phyloP scores from a whole-genome alignment of 2,113 vertebrate species.

The Tachysurus vachellii region DNA sequence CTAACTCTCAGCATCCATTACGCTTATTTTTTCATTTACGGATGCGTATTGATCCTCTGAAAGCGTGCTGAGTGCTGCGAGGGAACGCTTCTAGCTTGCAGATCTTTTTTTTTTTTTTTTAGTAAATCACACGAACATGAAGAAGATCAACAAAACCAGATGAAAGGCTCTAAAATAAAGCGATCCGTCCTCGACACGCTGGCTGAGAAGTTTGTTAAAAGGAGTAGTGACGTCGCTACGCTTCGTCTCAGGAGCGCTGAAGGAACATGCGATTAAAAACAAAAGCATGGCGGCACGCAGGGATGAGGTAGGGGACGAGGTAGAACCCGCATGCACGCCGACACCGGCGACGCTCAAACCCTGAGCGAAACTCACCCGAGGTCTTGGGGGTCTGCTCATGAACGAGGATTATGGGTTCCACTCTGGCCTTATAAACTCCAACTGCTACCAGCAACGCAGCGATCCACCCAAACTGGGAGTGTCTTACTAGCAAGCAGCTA shows the following conservation, averaged over 20 bases:
- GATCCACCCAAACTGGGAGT: constrained; percentile 84
- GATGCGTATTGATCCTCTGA: constrained; percentile 44
- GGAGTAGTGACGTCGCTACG: background rate
- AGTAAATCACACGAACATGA: background rate
- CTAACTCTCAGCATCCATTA: background rate
- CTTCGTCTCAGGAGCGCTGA: background rate
- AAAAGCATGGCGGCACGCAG: constrained; percentile 21
- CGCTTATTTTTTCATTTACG: constrained; percentile 1
- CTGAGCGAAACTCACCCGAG: constrained; percentile 79
- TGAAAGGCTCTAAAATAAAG: background rate
- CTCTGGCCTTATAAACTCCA: constrained; percentile 72
- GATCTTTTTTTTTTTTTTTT: background rate
- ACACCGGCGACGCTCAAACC: background rate
- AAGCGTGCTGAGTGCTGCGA: constrained; percentile 18
- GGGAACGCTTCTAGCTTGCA: constrained; percentile 7
- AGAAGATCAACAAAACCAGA: background rate
- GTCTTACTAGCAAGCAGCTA: constrained; percentile 77
- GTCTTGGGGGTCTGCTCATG: constrained; percentile 77
- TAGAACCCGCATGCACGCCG: constrained; percentile 17
- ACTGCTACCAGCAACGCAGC: constrained; percentile 58
- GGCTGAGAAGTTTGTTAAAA: background rate
- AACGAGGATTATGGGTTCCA: constrained; percentile 60
- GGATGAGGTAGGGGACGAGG: constrained; percentile 11
- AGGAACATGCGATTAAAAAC: background rate
- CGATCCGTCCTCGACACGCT: background rate